Evolutionary conservation across 2,888 invertebrate genomes (phyloP).

Genomic region (Lochmaea crataegi): DNA sequence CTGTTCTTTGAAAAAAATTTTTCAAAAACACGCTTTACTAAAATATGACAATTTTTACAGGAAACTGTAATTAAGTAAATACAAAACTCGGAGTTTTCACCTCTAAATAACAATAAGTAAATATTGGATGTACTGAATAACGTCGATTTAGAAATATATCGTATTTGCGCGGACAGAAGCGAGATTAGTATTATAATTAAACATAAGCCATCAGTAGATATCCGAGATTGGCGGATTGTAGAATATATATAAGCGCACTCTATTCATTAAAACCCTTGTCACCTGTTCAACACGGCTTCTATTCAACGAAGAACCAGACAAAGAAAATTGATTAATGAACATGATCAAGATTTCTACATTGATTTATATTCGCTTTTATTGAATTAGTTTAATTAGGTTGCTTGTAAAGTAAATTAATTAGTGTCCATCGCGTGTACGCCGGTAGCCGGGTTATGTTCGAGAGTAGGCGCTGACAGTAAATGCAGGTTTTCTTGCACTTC

Average conservation of each 20-base stretch:
- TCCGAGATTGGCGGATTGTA: slow-evolving; percentile 3
- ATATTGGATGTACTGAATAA: too few relatives aligned
- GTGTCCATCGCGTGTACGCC: slow-evolving; percentile 57
- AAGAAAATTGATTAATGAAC: slow-evolving; percentile 40
- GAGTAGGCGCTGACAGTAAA: slow-evolving; percentile 38
- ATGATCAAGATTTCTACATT: slow-evolving; percentile 38
- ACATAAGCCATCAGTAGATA: not conserved
- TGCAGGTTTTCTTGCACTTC: slow-evolving; percentile 32
- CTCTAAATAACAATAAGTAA: too few relatives aligned
- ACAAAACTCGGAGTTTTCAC: too few relatives aligned
- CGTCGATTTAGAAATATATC: not conserved
- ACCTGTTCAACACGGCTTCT: slow-evolving; percentile 23
- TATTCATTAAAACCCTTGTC: slow-evolving; percentile 27
- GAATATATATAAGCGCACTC: slow-evolving; percentile 7
- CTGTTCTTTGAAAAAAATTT: too few relatives aligned
- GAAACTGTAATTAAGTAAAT: too few relatives aligned
- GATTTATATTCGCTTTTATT: slow-evolving; percentile 51
- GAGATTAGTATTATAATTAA: slow-evolving; percentile 21
- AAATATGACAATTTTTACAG: too few relatives aligned
- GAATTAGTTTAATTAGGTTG: slow-evolving; percentile 61
- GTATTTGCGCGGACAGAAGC: not conserved
- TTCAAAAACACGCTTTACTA: too few relatives aligned
- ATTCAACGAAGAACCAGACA: slow-evolving; percentile 18
- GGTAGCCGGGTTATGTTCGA: slow-evolving; percentile 23
- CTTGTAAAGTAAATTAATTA: slow-evolving; percentile 62